Base-by-base conservation (phyloP, 1,140 invertebrate species). In the Eumeta japonica region DNA sequence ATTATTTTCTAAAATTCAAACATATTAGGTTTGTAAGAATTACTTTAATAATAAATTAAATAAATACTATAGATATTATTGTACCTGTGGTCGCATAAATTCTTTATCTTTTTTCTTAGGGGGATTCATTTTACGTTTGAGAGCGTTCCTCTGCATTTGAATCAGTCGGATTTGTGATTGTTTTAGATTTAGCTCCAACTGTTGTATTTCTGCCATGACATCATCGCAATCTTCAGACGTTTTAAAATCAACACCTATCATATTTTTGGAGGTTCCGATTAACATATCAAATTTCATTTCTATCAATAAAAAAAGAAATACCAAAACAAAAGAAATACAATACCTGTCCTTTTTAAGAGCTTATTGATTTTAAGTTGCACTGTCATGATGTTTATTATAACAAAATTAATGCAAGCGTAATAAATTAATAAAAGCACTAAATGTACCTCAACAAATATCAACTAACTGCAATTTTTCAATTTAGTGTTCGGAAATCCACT, bases 341-440 rank as follows among this genome's bases (percentile, higher is more conserved):
- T 41, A 15, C 19, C 24, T 28, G 46, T 49, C 52, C 55, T 58
- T n/a, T 49, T 43, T 44, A 68, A 64, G 17, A 68, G 35, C 19
- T 62, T 68, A 1, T 58, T 61, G 16, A 70, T 66, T 51, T 70
- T 70, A 16, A 55, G 11, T 30, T 70, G 65, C 18, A 62, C 59
- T 15, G 35, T 54, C 5, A 35, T 32, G 17, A 51, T 55, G 3
- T 42, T 47, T 48, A 61, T 45, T 15, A 18, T 34, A 32, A 39
- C 16, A 12, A 24, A 13, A 11, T 32, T 39, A 17, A 2, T 10
- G 18, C 4, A n/a, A n/a, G n/a, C n/a, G n/a, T n/a, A n/a, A n/a
- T n/a, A n/a, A n/a, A n/a, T n/a, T n/a, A n/a, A n/a, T n/a, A n/a
- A n/a, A n/a, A n/a, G n/a, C n/a, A n/a, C n/a, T n/a, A n/a, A n/a